Conservation (phyloP, 1,140 invertebrate species). For the Metopolophium dirhodum region DNA sequence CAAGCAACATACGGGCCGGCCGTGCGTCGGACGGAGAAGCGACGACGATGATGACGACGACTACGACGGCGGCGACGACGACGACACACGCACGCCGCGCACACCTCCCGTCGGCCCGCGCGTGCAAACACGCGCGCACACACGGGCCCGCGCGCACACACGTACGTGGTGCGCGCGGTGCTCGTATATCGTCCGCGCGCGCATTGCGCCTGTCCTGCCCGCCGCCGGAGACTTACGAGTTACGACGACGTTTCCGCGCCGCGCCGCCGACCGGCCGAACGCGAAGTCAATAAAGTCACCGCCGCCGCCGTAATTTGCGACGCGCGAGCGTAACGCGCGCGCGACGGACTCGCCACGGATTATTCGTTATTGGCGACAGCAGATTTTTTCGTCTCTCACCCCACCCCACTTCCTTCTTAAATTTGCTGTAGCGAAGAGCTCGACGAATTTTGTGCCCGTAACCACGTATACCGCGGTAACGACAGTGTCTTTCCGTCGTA, state of each 20-base stretch:
- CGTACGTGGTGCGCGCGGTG: slow-evolving; percentile 27
- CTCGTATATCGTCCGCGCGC: slow-evolving; percentile 52
- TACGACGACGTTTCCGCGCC: slow-evolving; percentile 44
- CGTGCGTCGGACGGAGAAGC: slow-evolving; percentile 33
- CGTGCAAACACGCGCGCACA: neutral
- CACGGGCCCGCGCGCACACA: neutral
- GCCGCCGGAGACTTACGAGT: slow-evolving; percentile 50
- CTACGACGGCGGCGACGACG: neutral
- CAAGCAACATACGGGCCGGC: neutral
- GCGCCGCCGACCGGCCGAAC: slow-evolving; percentile 9
- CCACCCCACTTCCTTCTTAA: too few species aligned
- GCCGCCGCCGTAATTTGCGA: neutral
- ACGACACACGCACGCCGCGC: slow-evolving; percentile 4
- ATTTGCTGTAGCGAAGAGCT: too few species aligned
- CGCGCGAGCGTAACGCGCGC: neutral
- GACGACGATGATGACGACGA: neutral
- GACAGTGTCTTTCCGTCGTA: too few species aligned
- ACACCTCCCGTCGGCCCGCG: neutral
- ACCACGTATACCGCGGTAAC: too few species aligned
- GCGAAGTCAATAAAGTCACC: slow-evolving; percentile 29
- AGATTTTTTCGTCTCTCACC: too few species aligned
- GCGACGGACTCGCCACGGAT: neutral
- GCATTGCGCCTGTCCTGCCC: slow-evolving; percentile 48
- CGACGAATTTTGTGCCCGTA: too few species aligned
- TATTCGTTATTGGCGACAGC: neutral